Percentiles rank a stretch among this genome's conserved stretches.
Evolutionary conservation across 2,113 vertebrate genomes (phyloP).

Genomic region (Elgaria multicarinata): DNA sequence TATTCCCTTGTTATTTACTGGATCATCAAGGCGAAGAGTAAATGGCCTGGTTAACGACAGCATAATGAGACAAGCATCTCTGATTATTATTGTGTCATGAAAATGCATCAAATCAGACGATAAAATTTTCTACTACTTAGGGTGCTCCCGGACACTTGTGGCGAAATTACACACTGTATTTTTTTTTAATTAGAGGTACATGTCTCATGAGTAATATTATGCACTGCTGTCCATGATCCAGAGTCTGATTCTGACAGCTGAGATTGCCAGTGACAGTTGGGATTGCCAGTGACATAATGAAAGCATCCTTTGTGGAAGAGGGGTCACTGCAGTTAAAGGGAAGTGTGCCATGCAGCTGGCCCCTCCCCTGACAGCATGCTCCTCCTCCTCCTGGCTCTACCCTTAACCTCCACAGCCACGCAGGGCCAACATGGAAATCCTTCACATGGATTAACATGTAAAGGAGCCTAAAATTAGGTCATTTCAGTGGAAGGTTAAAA

Average conservation of each 20-base stretch:
- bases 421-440: background rate
- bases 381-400: background rate
- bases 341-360: background rate
- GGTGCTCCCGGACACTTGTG: slow-evolving; percentile 15
- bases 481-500: background rate
- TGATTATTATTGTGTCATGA: slow-evolving; percentile 51
- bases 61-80: slow-evolving; percentile 47
- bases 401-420: background rate
- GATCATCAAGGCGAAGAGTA: slow-evolving; percentile 47
- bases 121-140: background rate
- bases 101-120: background rate
- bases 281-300: background rate
- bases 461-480: background rate
- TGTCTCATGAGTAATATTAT: background rate
- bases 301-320: background rate
- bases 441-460: background rate
- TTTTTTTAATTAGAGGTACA: slow-evolving; percentile 18
- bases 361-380: background rate
- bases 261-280: background rate
- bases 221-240: background rate
- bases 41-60: slow-evolving; percentile 46
- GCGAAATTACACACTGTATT: background rate
- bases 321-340: background rate
- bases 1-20: slow-evolving; percentile 44
- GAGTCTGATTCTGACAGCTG: background rate